Conservation (phyloP, 1,140 invertebrate species). For the Drosophila baimaii region DNA sequence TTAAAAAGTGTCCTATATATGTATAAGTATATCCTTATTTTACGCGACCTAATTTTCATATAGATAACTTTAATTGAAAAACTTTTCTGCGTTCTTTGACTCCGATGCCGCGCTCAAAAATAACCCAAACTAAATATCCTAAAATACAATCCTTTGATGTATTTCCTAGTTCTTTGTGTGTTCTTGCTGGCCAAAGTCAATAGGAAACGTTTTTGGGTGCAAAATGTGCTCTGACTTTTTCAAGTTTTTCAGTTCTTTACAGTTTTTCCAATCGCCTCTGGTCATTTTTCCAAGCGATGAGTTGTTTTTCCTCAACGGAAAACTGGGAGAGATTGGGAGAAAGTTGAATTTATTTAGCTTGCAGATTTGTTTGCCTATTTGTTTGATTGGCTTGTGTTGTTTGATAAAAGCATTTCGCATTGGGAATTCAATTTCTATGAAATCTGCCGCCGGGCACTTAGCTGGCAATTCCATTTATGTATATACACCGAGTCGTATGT, state of each 20-base stretch:
- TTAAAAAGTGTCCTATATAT: conserved; percentile 2
- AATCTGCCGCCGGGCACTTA: conserved; percentile 23
- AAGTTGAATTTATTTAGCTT: conserved; percentile 62
- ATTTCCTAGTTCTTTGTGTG: background rate
- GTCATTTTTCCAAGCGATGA: conserved; percentile 28
- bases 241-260: conserved; percentile 20
- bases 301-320: conserved; percentile 21
- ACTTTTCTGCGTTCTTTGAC: conserved; percentile 30
- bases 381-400: conserved; percentile 60
- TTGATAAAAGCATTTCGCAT: conserved; percentile 53
- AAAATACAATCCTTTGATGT: conserved; percentile 40
- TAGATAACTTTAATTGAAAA: conserved; percentile 64
- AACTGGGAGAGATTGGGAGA: conserved; percentile 4
- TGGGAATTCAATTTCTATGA: conserved; percentile 49
- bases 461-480: conserved; percentile 21
- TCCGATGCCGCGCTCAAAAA: background rate
- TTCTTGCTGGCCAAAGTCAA: conserved; percentile 28
- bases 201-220: conserved; percentile 20
- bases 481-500: conserved; percentile 2
- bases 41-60: background rate
- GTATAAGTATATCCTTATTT: conserved; percentile 15
- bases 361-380: conserved; percentile 65
- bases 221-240: conserved; percentile 23
- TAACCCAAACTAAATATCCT: background rate
- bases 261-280: conserved; percentile 40